Evolutionary conservation across 2,797 vertebrate genomes (phyloP).

Genomic region (Darevskia mixta): DNA sequence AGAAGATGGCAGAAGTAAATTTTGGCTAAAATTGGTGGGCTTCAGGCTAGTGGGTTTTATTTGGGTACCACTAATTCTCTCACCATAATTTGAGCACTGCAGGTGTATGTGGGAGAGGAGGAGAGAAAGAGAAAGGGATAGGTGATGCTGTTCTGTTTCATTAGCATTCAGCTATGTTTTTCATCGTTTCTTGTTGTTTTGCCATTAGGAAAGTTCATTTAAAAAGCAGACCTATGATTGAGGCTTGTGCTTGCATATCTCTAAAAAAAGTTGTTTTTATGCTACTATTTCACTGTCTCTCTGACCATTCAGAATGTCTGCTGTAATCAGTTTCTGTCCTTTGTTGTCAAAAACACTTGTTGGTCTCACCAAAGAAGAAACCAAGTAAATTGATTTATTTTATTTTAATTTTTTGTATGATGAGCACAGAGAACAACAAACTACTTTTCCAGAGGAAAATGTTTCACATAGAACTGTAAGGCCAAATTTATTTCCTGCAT

Average conservation of each 20-base stretch:
- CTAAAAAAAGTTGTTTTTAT: not conserved
- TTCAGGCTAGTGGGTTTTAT: not conserved
- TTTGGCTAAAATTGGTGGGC: not conserved
- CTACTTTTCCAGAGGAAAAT: conserved; percentile 29
- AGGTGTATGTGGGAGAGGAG: not conserved
- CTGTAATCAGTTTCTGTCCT: conserved; percentile 33
- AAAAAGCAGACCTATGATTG: not conserved
- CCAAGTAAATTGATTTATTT: not conserved
- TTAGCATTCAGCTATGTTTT: not conserved
- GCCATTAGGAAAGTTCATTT: not conserved
- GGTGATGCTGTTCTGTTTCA: not conserved
- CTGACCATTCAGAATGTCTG: not conserved
- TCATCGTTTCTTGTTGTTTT: not conserved
- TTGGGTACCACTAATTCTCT: not conserved
- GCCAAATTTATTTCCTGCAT: conserved; percentile 60
- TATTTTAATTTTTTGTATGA: not conserved
- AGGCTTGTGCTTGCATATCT: not conserved
- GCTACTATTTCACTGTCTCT: not conserved
- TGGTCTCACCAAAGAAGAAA: conserved; percentile 13
- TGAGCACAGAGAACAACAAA: not conserved
- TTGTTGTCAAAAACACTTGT: conserved; percentile 39
- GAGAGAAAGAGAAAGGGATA: not conserved
- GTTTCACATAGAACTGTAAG: conserved; percentile 39
- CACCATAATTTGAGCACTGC: not conserved
- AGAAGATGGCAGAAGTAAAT: not conserved